Evolutionary conservation across 2,113 vertebrate genomes (phyloP).

Genomic region (Heteronetta atricapilla): DNA sequence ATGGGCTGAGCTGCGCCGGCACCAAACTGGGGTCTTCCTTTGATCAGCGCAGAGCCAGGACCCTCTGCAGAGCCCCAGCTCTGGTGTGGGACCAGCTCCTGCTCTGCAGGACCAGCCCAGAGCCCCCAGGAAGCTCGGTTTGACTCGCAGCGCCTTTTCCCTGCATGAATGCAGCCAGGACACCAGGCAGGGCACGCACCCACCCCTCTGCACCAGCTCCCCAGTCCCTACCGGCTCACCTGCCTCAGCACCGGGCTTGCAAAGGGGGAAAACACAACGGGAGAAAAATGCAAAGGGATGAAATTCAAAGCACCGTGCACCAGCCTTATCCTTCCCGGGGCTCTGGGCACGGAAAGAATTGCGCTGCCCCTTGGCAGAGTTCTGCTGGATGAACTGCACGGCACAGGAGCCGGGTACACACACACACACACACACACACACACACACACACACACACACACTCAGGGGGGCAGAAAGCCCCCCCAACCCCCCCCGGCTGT

Average conservation of each 20-base stretch:
- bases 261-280: background rate
- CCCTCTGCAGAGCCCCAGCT: background rate
- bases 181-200: rapidly evolving
- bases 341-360: rapidly evolving
- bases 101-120: background rate
- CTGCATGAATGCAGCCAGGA: background rate
- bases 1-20: background rate
- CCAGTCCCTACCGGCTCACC: background rate
- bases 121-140: background rate
- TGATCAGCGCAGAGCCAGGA: rapidly evolving
- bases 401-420: background rate
- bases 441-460: background rate
- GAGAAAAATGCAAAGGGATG: background rate
- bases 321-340: rapidly evolving
- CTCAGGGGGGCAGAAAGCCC: background rate
- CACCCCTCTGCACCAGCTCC: background rate
- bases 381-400: background rate
- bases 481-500: background rate
- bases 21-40: background rate
- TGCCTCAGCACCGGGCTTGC: rapidly evolving
- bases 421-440: background rate
- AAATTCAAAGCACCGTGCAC: background rate
- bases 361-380: background rate
- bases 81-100: background rate
- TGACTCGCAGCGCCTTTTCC: background rate